Evolutionary conservation across 2,797 vertebrate genomes (phyloP).

Genomic region (Hydrocynus forskahlii): DNA sequence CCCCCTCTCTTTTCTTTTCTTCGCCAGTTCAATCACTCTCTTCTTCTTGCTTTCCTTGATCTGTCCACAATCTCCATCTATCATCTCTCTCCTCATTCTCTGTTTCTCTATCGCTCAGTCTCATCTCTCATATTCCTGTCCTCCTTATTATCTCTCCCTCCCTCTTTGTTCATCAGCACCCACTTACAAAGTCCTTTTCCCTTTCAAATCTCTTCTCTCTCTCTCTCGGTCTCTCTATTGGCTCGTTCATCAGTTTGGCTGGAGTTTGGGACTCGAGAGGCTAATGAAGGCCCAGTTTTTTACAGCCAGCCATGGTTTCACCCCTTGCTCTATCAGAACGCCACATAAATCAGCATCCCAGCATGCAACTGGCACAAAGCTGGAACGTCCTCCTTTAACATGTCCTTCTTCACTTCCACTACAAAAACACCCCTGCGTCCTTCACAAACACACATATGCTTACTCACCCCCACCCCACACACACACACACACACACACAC

Average conservation of each 20-base stretch:
- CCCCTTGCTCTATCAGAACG: constrained; percentile 56
- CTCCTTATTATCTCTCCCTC: constrained; percentile 63
- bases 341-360: constrained; percentile 69
- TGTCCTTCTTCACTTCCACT: constrained; percentile 53
- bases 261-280: constrained; percentile 21
- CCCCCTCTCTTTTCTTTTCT: constrained; percentile 58
- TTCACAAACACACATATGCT: constrained; percentile 52
- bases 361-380: constrained; percentile 60
- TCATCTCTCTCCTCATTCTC: constrained; percentile 64
- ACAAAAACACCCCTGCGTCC: constrained; percentile 62
- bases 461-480: background rate
- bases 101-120: constrained; percentile 61
- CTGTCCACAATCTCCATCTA: constrained; percentile 69
- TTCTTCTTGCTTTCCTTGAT: constrained; percentile 68
- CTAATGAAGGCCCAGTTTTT: constrained; percentile 54
- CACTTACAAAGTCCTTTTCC: constrained; percentile 54
- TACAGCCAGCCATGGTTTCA: constrained; percentile 63
- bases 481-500: background rate
- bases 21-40: constrained; percentile 70
- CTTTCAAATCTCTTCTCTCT: constrained; percentile 20
- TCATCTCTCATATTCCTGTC: constrained; percentile 66
- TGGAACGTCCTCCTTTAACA: constrained; percentile 64
- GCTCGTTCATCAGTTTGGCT: constrained; percentile 44
- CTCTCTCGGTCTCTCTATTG: background rate
- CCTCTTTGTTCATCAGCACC: constrained; percentile 27